Conservation (phyloP, 2,888 invertebrate genomes). For the Machimus rusticus region DNA sequence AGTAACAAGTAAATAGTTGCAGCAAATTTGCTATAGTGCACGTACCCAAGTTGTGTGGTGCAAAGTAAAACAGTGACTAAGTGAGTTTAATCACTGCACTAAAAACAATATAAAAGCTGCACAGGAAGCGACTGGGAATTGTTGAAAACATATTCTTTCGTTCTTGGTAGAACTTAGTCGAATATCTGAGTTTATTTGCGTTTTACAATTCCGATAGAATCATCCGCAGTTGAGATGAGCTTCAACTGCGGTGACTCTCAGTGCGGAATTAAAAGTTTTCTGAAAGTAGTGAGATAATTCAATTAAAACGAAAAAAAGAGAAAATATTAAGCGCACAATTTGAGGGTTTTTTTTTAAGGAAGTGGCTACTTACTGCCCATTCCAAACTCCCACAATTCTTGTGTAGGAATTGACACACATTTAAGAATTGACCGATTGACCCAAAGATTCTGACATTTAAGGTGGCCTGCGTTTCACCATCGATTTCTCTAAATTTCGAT, state of each 20-base stretch:
- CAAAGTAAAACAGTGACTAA: background rate
- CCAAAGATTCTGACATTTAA: background rate
- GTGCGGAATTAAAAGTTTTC: background rate
- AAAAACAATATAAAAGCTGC: background rate
- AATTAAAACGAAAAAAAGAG: background rate
- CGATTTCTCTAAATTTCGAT: background rate
- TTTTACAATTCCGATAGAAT: background rate
- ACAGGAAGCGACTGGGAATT: background rate
- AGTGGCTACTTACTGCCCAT: background rate
- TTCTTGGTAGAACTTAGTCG: background rate
- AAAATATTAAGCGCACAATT: background rate
- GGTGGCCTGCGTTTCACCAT: background rate
- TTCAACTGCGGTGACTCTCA: background rate
- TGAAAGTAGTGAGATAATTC: background rate
- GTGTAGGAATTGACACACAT: background rate
- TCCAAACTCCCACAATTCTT: background rate
- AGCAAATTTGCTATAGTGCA: background rate
- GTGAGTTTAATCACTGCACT: background rate
- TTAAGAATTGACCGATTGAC: background rate
- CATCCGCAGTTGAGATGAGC: background rate
- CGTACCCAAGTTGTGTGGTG: background rate
- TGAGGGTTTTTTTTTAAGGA: background rate
- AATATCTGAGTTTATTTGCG: background rate
- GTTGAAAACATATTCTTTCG: background rate
- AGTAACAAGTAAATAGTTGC: conserved; percentile 25